These are phyloP conservation scores for Saxidomus purpurata DNA, from an alignment of 1,140 invertebrate species.

Conservation along the genomic window DNA sequence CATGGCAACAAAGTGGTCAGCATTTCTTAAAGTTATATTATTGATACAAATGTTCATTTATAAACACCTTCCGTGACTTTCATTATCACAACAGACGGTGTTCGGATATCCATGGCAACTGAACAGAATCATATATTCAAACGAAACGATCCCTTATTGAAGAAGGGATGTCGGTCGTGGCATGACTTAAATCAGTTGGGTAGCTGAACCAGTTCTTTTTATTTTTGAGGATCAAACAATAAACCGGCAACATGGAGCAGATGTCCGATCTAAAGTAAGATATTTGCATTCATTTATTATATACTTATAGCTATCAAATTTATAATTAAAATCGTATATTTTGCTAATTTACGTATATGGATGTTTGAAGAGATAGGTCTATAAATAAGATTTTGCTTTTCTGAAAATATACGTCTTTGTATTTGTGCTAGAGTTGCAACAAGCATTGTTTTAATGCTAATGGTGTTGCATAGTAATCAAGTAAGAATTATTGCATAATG, in stretches of 20 bases:
- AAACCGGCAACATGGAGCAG: conserved; percentile 45
- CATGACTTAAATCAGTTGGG: not conserved
- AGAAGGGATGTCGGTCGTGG: not conserved
- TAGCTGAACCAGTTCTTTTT: not conserved
- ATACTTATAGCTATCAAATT: too few species aligned
- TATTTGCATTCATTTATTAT: not conserved
- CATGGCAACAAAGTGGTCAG: not conserved
- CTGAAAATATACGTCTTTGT: too few species aligned
- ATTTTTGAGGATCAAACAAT: not conserved
- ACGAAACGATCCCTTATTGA: not conserved
- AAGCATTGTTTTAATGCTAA: too few species aligned
- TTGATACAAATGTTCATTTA: not conserved
- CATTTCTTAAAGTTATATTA: not conserved
- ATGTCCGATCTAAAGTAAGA: conserved; percentile 63
- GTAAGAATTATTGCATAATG: too few species aligned
- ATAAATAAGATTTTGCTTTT: too few species aligned
- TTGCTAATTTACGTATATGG: too few species aligned
- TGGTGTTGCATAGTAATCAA: too few species aligned
- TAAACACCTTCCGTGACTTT: not conserved
- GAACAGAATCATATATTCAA: not conserved
- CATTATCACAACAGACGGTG: not conserved
- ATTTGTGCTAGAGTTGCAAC: too few species aligned
- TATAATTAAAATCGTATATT: too few species aligned
- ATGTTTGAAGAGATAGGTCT: too few species aligned
- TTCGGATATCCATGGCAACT: not conserved